Evolutionary conservation across 2,797 vertebrate genomes (phyloP), one percentile per base, ranked within the genome.

Genomic region (Acanthopagrus latus): DNA sequence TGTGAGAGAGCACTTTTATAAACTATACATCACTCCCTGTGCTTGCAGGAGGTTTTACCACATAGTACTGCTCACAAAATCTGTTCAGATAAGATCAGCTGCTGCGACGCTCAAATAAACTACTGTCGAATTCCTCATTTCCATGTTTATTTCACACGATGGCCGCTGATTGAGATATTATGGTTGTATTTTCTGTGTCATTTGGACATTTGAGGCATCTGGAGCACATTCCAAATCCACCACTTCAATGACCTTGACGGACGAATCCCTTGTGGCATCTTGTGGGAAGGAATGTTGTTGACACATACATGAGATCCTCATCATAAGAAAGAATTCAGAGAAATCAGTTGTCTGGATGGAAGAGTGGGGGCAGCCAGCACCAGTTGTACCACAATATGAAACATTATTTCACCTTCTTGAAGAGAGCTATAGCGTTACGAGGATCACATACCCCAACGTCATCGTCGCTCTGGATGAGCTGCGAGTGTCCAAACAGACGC

Each of bases 401-500:
- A 17, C 20, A 44, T 17, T 17, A 7, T 9, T 62, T 51, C 18
- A 4, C 16, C 38, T 59, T 52, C 3, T 14, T 17, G 3, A 12
- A 18, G 29, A 25, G 20, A 50, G 44, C 13, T 60, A 6, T 7
- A 67, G 20, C 29, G 21, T 17, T 46, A 25, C 62, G 1, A 70
- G 4, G 10, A 55, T 58, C 74, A 96, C 96, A 91, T 94, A 99
- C 98, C 96, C 97, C 97, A 2, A 97, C 94, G 18, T 99, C 98
- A 3, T 99, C 97, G 27, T 99, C 98, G 1, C 93, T 99, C 88
- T 99, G 97, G 88, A 99, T 97, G 51, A 99, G 95, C 87, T 98
- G 98, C 0, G 98, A 99, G 89, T 99, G 98, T 88, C 97, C 97
- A 86, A 99, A 98, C 27, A 99, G 96, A 69, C 96, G 96, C 62